Conservation (phyloP, 1,140 invertebrate genomes). For the Drosophila hydei region DNA sequence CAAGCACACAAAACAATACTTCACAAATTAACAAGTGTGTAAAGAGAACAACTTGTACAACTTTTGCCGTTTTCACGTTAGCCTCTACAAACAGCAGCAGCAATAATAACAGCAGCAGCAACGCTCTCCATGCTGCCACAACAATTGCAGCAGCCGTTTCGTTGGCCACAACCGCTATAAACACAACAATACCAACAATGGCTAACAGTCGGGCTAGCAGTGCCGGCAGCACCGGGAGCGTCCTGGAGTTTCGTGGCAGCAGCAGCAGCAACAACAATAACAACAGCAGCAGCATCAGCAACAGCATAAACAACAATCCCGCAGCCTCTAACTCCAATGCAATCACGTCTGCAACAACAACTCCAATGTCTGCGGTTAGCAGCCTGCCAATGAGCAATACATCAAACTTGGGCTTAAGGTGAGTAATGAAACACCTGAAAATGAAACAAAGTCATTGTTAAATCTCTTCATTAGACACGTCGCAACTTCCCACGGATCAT, state of each 20-base stretch:
- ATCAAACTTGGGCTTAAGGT: conserved; percentile 56
- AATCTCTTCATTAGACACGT: conserved; percentile 42
- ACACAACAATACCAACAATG: conserved; percentile 73
- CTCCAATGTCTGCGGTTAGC: conserved; percentile 38
- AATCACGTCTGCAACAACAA: conserved; percentile 22
- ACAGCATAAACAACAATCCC: conserved; percentile 16
- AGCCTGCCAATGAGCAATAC: conserved; percentile 46
- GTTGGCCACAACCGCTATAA: conserved; percentile 71
- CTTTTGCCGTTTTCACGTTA: conserved; percentile 59
- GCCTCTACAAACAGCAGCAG: conserved; percentile 59
- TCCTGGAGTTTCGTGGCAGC: conserved; percentile 56
- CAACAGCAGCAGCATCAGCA: conserved; percentile 22
- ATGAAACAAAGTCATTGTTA: neutral
- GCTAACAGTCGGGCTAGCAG: conserved; percentile 58
- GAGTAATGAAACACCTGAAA: conserved; percentile 9
- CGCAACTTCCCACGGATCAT: conserved; percentile 47
- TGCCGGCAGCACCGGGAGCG: conserved; percentile 57
- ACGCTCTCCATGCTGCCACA: conserved; percentile 62
- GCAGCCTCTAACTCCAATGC: conserved; percentile 37
- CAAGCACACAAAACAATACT: conserved; percentile 36
- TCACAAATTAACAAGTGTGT: conserved; percentile 26
- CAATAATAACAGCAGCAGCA: conserved; percentile 31
- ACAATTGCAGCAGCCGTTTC: conserved; percentile 71
- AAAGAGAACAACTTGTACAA: conserved; percentile 47
- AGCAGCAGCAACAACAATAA: conserved; percentile 28